phyloP scores from a whole-genome alignment of 2,113 vertebrate genomes.

The Cynoglossus semilaevis region DNA sequence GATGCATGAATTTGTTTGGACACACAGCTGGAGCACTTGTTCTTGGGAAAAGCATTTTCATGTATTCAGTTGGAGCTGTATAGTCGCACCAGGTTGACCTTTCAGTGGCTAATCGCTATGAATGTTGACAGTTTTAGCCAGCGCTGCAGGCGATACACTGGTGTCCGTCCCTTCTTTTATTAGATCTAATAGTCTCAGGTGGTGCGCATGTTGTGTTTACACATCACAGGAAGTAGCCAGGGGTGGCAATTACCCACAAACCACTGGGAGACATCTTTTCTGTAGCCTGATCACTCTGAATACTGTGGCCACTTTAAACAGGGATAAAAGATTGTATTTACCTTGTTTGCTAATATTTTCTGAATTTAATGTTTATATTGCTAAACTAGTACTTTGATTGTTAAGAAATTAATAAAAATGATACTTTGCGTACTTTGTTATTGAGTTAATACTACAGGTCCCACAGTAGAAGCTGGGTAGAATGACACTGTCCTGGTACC shows the following conservation, averaged over 20 bases:
- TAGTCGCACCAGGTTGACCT: slow-evolving; percentile 5
- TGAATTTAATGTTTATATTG: no score
- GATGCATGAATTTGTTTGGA: slow-evolving; percentile 5
- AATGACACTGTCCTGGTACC: no score
- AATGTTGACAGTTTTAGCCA: slow-evolving; percentile 41
- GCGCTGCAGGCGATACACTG: slow-evolving; percentile 34
- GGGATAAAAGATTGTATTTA: slow-evolving; percentile 9
- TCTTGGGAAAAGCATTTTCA: slow-evolving; percentile 23
- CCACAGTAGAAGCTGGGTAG: no score
- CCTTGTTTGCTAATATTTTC: no score
- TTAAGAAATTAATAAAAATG: no score
- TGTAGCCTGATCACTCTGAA: slow-evolving; percentile 17
- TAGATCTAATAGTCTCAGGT: slow-evolving; percentile 63
- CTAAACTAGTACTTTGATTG: no score
- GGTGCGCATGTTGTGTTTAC: slow-evolving; percentile 56
- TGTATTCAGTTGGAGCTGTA: slow-evolving; percentile 19
- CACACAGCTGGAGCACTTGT: slow-evolving; percentile 6
- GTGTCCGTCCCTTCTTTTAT: slow-evolving; percentile 23
- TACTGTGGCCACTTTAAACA: slow-evolving; percentile 5
- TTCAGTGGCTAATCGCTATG: slow-evolving; percentile 39
- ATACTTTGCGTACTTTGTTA: no score
- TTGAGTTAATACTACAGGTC: no score
- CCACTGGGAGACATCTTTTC: slow-evolving; percentile 18
- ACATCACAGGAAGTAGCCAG: slow-evolving; percentile 42
- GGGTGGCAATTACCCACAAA: slow-evolving; percentile 45